Conservation (phyloP, 2,888 invertebrate species). For the Crossocerus cetratus region DNA sequence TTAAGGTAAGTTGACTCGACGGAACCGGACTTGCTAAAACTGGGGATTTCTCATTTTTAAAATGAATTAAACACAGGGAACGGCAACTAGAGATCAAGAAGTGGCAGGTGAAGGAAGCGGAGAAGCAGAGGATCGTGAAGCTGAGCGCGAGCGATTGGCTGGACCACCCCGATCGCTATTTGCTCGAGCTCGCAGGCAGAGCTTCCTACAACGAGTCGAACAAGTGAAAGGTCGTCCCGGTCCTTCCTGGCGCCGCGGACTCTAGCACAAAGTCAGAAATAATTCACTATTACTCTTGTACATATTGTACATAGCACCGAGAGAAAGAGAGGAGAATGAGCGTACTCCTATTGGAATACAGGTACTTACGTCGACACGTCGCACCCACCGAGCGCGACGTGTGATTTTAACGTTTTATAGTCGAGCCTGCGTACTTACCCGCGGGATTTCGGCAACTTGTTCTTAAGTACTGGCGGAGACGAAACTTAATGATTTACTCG, state of each 20-base stretch:
- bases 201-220: slow-evolving; percentile 87
- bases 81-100: slow-evolving; percentile 93
- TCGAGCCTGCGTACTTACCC: slow-evolving; percentile 21
- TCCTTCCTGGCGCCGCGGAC: background rate
- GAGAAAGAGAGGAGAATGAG: slow-evolving; percentile 5
- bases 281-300: slow-evolving; percentile 48
- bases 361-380: slow-evolving; percentile 40
- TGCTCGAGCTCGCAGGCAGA: slow-evolving; percentile 91
- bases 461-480: too few relatives aligned
- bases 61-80: slow-evolving; percentile 80
- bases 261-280: slow-evolving; percentile 35
- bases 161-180: slow-evolving; percentile 95
- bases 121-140: slow-evolving; percentile 91
- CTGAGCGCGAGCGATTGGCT: slow-evolving; percentile 94
- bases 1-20: slow-evolving; percentile 77
- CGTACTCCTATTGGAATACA: slow-evolving; percentile 28
- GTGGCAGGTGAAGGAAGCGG: slow-evolving; percentile 93
- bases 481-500: too few relatives aligned
- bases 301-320: slow-evolving; percentile 56
- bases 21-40: too few relatives aligned
- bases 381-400: slow-evolving; percentile 12
- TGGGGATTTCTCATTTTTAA: background rate
- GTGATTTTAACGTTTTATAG: slow-evolving; percentile 16
- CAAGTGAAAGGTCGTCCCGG: slow-evolving; percentile 76
- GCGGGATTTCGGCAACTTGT: too few relatives aligned